Conservation (phyloP, 2,113 vertebrate genomes). For the Corydoras maculifer region DNA sequence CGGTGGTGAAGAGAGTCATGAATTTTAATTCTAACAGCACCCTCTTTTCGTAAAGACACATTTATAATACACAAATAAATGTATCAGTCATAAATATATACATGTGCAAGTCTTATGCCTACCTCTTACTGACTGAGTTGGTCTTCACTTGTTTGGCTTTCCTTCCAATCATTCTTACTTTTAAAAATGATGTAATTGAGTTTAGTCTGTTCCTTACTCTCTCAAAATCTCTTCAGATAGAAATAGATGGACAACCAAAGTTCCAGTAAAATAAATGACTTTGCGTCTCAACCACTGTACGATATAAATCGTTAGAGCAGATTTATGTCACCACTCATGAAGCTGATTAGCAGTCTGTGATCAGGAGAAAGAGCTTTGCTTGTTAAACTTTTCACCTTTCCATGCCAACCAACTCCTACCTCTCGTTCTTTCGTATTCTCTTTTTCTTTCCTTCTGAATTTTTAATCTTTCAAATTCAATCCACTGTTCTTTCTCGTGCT, state of each 20-base stretch:
- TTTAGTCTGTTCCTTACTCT: constrained; percentile 49
- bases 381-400: constrained; percentile 99
- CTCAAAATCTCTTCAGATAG: constrained; percentile 25
- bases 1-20: constrained; percentile 99
- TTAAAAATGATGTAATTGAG: constrained; percentile 57
- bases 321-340: constrained; percentile 98
- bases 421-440: constrained; percentile 12
- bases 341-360: constrained; percentile 98
- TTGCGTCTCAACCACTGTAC: constrained; percentile 80
- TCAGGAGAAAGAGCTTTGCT: constrained; percentile 99
- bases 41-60: constrained; percentile 33
- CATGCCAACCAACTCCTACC: constrained; percentile 47
- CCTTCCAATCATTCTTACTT: constrained; percentile 53
- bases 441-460: constrained; percentile 1
- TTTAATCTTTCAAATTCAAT: constrained; percentile 10
- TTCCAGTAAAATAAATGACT: constrained; percentile 69
- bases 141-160: constrained; percentile 51
- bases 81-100: constrained; percentile 49
- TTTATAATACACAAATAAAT: constrained; percentile 32
- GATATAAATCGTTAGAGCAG: constrained; percentile 72
- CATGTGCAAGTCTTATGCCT: constrained; percentile 59
- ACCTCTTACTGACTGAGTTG: constrained; percentile 53
- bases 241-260: constrained; percentile 38
- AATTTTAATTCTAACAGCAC: constrained; percentile 91
- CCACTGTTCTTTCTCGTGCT: constrained; percentile 2